Base-by-base conservation (phyloP, 2,113 vertebrate species). In the Muntiacus muntjak region DNA sequence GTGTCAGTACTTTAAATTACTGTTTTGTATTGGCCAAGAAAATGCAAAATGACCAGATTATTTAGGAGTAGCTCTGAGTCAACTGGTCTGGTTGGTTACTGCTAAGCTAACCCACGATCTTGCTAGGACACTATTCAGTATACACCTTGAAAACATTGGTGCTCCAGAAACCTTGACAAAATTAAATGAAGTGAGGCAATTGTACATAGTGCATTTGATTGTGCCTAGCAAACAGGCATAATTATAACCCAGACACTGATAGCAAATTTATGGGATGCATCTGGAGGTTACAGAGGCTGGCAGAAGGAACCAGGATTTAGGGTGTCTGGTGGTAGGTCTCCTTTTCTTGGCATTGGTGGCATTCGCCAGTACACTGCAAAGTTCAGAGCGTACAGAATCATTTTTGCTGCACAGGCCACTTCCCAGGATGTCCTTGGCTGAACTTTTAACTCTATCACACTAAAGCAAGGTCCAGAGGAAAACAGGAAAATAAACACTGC, bases 381-480 rank as follows among this genome's bases (percentile, higher is more conserved):
- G 91, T 71, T 97, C 92, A 91, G 92, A 55, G 91, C 40, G 16
- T 58, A 67, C 92, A 97, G 92, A 97, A 78, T 89, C 30, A 57
- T 45, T 91, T 97, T 90, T 90, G 67, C 93, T 94, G 47, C 91
- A 91, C 21, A 94, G 47, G 91, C 54, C 85, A 95, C 81, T 94
- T 96, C 94, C 93, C 83, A 58, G 50, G 23, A 19, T 97, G 96
- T 97, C 97, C 98, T 98, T 47, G 86, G 86, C n/a, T 98, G 97
- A 97, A 97, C 97, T 95, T 67, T 89, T 57, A 97, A 94, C 93
- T 67, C 40, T 64, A 47, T 90, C 64, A 97, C 81, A 64, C 54
- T 45, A 57, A 87, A 82, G 91, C 10, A 4, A 91, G 60, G 54
- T 76, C 33, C 36, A 94, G 60, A 92, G 94, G 74, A 83, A 97